Evolutionary conservation across 2,888 invertebrate genomes (phyloP), one percentile per base, ranked within the genome.

Genomic region (Philopedon plagiatum): DNA sequence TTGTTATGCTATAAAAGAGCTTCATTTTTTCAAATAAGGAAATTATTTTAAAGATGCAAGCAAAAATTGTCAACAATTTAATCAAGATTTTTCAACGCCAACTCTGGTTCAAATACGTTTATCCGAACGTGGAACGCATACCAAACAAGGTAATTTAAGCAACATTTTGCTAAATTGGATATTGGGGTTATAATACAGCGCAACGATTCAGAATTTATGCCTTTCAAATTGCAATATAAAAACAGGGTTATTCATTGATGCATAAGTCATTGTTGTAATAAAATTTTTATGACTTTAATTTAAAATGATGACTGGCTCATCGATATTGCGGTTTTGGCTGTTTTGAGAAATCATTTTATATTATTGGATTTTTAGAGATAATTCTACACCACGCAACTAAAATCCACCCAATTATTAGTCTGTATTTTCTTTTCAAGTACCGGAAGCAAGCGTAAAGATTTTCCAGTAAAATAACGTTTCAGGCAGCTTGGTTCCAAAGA

Each of bases 151-250:
- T 39, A 39, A 58, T 39, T 58, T 58, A 19, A 23, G 39, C 23
- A 39, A 37, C n/a, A 18, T 58, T 58, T 58, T 23, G 37, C 21
- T n/a, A 37, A 58, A 58, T 39, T 58, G 37, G 9, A 21, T 58
- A 13, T 32, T 23, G 13, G 18, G 7, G 37, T 8, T 37, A 19
- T 8, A 58, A 58, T 18, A 29, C n/a, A 32, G 15, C 18, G 21
- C 46, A 21, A 21, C 15, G 15, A 11, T 46, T 9, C 11, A 21
- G 2, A 21, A 46, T 46, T 21, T 46, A 46, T 46, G 18, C 11
- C 0, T 11, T 56, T 32, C 8, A 21, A 32, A 34, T 56, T 34
- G 46, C 11, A 46, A 46, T 11, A 46, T 46, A 46, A 19, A 46
- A 46, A 46, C 8, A 18, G 44, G 2, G 8, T 8, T 8, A 18